phyloP scores from a whole-genome alignment of 2,888 invertebrate species.

The Alsophila aescularia region DNA sequence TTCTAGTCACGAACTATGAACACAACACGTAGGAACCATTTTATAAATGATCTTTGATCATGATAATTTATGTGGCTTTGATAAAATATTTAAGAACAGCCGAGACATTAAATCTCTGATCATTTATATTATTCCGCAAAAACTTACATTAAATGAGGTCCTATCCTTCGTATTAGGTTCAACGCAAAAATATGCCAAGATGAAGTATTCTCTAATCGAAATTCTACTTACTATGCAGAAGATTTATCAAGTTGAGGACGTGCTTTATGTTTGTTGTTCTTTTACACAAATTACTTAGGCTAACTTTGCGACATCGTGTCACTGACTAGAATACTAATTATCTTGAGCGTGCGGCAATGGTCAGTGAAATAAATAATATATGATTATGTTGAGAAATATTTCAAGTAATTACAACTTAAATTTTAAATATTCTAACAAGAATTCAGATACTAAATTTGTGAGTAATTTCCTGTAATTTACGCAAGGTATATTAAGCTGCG shows the following conservation, averaged over 20 bases:
- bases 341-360: conserved; percentile 7
- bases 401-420: neutral
- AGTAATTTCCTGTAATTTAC: neutral
- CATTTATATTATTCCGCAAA: neutral
- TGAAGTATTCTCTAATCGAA: neutral
- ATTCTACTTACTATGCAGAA: conserved; percentile 25
- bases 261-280: conserved; percentile 40
- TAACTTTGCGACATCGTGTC: conserved; percentile 28
- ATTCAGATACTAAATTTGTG: conserved; percentile 1
- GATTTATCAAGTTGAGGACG: conserved; percentile 26
- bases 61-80: conserved; percentile 18
- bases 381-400: neutral
- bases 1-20: conserved; percentile 67
- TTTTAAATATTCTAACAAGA: neutral
- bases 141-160: neutral
- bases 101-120: neutral
- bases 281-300: conserved; percentile 34
- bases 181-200: too few species aligned
- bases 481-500: neutral
- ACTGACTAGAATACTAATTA: conserved; percentile 34
- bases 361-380: conserved; percentile 1
- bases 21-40: conserved; percentile 56
- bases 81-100: conserved; percentile 4
- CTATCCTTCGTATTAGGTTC: too few species aligned
- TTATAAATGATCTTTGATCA: conserved; percentile 42